Evolutionary conservation across 2,888 invertebrate genomes (phyloP), one percentile per base, ranked within the genome.

Genomic region (Catocala fraxini): DNA sequence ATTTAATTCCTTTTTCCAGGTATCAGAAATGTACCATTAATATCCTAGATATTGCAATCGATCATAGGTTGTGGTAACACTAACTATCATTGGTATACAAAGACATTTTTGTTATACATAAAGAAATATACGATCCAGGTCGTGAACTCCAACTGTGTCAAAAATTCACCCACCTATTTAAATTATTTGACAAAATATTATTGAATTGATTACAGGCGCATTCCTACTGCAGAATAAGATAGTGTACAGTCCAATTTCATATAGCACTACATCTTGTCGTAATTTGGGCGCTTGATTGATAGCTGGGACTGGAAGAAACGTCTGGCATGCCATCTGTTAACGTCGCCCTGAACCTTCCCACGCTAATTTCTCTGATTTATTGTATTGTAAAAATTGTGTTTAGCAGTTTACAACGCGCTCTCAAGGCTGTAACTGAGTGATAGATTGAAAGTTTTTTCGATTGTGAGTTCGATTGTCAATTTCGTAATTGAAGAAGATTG

Each of bases 361-460:
- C 62, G 65, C 62, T 78, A 68, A 77, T 78, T 78, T 75, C 52
- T 64, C 61, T 71, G 74, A 78, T 75, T 75, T 78, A 78, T 75
- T 64, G 72, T 75, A 63, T 39, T 9, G 65, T 53, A 77, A 75
- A 70, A 58, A 52, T 42, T 39, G 46, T 46, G 51, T 25, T 56
- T 51, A 12, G 53, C 9, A 10, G 15, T 46, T 46, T 46, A 15
- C 1, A 15, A 12, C 13, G 15, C 13, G 25, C 3, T 1, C 25
- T 4, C 25, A 25, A 25, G 25, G 3, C 3, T 25, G 25, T 4
- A 25, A 25, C 25, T 25, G 25, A 25, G 25, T 25, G 25, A 25
- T 25, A 3, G 25, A 25, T 25, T 1, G 3, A 25, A 25, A 25
- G 25, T 25, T 25, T 25, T 25, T 25, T 1, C 1, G 25, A 25